Conservation (phyloP, 92 coral and sea anemone genomes). For the Zoanthus sansibaricus region DNA sequence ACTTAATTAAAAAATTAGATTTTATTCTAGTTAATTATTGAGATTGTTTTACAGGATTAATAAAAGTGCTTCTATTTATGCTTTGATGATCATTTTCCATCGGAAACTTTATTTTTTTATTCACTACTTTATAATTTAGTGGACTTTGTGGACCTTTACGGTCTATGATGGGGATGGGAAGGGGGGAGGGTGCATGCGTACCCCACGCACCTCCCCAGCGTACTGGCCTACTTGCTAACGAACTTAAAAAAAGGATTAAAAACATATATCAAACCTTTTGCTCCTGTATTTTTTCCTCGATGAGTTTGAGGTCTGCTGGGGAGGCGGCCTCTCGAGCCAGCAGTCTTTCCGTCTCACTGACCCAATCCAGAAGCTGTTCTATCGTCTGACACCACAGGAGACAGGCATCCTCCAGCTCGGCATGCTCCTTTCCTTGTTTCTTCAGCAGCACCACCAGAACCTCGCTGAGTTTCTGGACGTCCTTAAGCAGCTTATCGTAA, state of each 20-base stretch:
- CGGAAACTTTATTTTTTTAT: no score
- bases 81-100: no score
- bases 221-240: no score
- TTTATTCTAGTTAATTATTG: no score
- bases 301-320: constrained; percentile 85
- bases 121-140: no score
- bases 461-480: constrained; percentile 82
- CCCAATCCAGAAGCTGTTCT: constrained; percentile 97
- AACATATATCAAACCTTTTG: constrained; percentile 73
- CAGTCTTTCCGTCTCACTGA: constrained; percentile 88
- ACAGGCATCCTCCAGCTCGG: constrained; percentile 92
- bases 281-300: constrained; percentile 89
- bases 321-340: constrained; percentile 88
- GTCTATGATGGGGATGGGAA: no score
- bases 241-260: background rate
- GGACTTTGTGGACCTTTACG: no score
- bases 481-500: constrained; percentile 78
- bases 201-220: no score
- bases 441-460: constrained; percentile 68
- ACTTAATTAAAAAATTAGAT: no score
- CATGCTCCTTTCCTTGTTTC: constrained; percentile 83
- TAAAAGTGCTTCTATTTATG: no score
- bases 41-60: no score
- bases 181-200: no score
- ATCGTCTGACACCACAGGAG: constrained; percentile 90